Conservation (phyloP, 2,888 invertebrate genomes). For the Emesis furor region DNA sequence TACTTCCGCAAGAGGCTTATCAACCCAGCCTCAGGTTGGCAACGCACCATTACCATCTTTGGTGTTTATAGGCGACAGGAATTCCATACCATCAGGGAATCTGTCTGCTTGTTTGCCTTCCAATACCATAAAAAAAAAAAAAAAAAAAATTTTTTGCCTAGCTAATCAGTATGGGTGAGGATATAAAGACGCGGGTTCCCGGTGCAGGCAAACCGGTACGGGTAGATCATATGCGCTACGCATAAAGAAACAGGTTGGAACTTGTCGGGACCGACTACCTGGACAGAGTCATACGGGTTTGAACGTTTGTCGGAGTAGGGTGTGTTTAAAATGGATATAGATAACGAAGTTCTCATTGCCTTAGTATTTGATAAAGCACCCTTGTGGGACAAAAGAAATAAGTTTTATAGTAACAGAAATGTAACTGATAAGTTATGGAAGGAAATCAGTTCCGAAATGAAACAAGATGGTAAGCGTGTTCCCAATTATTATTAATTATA, state of each 20-base stretch:
- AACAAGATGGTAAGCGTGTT: constrained; percentile 9
- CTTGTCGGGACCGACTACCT: constrained; percentile 6
- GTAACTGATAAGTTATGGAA: constrained; percentile 16
- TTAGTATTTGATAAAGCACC: constrained; percentile 16
- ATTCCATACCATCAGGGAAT: too few species aligned
- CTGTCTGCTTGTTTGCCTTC: too few species aligned
- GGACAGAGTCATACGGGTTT: neutral
- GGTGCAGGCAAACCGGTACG: too few species aligned
- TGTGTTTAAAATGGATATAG: neutral
- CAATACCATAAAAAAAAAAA: too few species aligned
- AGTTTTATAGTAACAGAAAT: constrained; percentile 16
- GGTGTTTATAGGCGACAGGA: too few species aligned
- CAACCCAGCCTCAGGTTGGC: too few species aligned
- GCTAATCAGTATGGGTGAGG: too few species aligned
- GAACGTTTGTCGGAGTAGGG: neutral
- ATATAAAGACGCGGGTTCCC: too few species aligned
- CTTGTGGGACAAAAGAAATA: constrained; percentile 17
- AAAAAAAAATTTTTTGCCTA: too few species aligned
- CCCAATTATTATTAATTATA: constrained; percentile 8
- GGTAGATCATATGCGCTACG: neutral
- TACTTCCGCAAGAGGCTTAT: too few species aligned
- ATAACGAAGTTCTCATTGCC: constrained; percentile 12
- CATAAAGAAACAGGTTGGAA: constrained; percentile 8
- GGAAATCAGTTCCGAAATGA: constrained; percentile 19
- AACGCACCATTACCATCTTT: too few species aligned